Percentiles rank a stretch among this genome's conserved stretches.
Conservation (phyloP, 2,888 invertebrate species). For the Nesidiocoris tenuis region DNA sequence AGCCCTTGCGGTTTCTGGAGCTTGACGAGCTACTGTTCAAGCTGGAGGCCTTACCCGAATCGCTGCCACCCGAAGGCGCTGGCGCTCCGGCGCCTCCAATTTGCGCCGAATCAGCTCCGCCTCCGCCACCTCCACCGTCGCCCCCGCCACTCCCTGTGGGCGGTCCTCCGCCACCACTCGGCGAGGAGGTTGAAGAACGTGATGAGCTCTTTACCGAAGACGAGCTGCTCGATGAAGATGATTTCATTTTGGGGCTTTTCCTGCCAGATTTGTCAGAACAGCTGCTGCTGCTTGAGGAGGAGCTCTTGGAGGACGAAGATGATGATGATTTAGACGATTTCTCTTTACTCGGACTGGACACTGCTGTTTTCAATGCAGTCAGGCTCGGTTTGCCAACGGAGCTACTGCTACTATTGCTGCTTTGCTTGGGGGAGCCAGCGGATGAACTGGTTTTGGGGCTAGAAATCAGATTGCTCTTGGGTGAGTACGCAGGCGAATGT, state of each 20-base stretch:
- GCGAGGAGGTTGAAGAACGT: conserved; percentile 29
- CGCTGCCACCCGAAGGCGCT: conserved; percentile 44
- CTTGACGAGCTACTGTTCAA: conserved; percentile 46
- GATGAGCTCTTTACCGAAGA: conserved; percentile 32
- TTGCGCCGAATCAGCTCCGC: conserved; percentile 52
- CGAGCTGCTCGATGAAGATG: conserved; percentile 50
- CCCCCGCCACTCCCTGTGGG: conserved; percentile 9
- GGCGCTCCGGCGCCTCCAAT: conserved; percentile 50
- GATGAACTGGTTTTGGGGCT: conserved; percentile 54
- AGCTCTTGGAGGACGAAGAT: conserved; percentile 53
- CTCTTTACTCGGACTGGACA: conserved; percentile 64
- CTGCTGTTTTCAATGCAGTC: conserved; percentile 80
- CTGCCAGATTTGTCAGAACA: conserved; percentile 58
- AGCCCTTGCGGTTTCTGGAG: conserved; percentile 65
- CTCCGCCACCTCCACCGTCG: conserved; percentile 24
- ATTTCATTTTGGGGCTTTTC: conserved; percentile 63
- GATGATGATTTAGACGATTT: conserved; percentile 42
- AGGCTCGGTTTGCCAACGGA: conserved; percentile 77
- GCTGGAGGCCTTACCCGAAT: conserved; percentile 48
- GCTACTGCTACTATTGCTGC: conserved; percentile 55
- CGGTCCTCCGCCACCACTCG: conserved; percentile 25
- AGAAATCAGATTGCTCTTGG: conserved; percentile 50
- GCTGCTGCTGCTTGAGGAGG: conserved; percentile 55
- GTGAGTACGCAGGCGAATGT: conserved; percentile 50
- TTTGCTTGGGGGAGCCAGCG: conserved; percentile 76